These are phyloP conservation scores for Platichthys flesus DNA, from an alignment of 2,113 vertebrate species.

Conservation along the genomic window DNA sequence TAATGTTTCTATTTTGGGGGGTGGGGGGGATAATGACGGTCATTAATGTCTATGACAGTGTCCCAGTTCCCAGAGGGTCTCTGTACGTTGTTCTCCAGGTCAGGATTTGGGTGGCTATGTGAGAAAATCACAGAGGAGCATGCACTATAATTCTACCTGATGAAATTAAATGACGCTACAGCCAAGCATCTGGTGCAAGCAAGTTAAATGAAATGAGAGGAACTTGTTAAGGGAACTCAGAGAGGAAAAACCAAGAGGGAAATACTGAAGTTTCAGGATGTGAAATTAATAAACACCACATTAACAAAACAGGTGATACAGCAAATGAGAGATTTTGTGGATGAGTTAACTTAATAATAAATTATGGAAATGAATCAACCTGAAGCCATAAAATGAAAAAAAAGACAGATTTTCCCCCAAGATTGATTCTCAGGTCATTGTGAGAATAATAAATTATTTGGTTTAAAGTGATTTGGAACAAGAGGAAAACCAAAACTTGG, in stretches of 20 bases:
- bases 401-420: constrained; percentile 56
- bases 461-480: constrained; percentile 24
- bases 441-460: background rate
- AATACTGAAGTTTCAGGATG: constrained; percentile 34
- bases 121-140: constrained; percentile 61
- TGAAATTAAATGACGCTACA: constrained; percentile 26
- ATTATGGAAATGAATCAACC: constrained; percentile 60
- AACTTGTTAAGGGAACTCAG: constrained; percentile 39
- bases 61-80: constrained; percentile 37
- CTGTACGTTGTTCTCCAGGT: constrained; percentile 66
- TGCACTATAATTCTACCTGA: constrained; percentile 43
- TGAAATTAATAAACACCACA: constrained; percentile 42
- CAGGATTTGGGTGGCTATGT: constrained; percentile 74
- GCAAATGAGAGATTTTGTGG: constrained; percentile 45
- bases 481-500: constrained; percentile 47
- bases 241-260: constrained; percentile 42
- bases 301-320: constrained; percentile 48
- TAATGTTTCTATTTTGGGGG: background rate
- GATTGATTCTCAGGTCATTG: constrained; percentile 49
- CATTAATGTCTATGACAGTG: constrained; percentile 33
- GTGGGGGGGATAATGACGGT: background rate
- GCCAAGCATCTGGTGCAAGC: constrained; percentile 45
- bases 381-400: constrained; percentile 46
- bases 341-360: constrained; percentile 42
- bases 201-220: constrained; percentile 42